Evolutionary conservation across 2,888 invertebrate species (phyloP), one percentile per base, ranked within the genome.

Genomic region (Amiota mariae): DNA sequence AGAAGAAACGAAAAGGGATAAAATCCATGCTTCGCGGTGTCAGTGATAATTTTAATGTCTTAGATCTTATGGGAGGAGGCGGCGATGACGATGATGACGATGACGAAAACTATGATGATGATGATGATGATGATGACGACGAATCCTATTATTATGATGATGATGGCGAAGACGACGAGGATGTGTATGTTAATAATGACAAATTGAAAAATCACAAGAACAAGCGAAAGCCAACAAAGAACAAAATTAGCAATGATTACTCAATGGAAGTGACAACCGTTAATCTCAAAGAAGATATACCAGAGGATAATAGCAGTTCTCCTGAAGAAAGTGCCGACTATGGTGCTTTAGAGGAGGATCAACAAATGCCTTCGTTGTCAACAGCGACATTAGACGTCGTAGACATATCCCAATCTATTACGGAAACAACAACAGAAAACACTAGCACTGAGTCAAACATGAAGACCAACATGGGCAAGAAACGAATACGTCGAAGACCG

Each of bases 401-500:
- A 47, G 11, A 13, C 46, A 24, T 36, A 63, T 9, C 71, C 11
- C 15, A 71, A 36, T 36, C 61, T 0, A 46, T n/a, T 8, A 47
- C 48, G 46, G 47, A 61, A 51, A 13, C 59, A 59, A n/a, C 36
- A 8, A 36, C 70, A 9, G 72, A n/a, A 13, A 56, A 20, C 36
- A 24, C 66, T 10, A n/a, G 47, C n/a, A 47, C 36, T 36, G 47
- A 48, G 61, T 9, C 51, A 51, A 10, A 77, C 36, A 13, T 46
- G 46, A 63, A 63, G 36, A 36, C 46, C 10, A 63, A 12, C 46
- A 51, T 74, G 59, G 72, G 75, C 71, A 83, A 85, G 51, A 85
- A 85, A 76, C 85, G 87, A 66, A 80, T 85, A 72, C 79, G 85
- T 49, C 76, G 86, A 2, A 77, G 88, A 61, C 86, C 86, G 3